Conservation (phyloP, 2,888 invertebrate genomes). For the Dolichopus griseipennis region DNA sequence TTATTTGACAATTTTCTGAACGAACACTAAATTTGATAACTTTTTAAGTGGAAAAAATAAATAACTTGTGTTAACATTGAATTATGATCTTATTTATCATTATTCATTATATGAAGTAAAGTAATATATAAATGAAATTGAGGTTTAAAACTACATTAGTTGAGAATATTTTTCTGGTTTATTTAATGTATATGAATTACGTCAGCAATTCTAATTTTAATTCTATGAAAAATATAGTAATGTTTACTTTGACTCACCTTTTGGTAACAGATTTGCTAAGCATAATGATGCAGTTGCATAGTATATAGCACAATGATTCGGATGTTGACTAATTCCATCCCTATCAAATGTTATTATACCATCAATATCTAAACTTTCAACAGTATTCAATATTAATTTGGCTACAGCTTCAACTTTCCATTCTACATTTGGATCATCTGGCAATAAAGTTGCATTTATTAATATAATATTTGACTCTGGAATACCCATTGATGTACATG, state of each 20-base stretch:
- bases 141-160: too few relatives aligned
- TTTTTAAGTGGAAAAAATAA: too few relatives aligned
- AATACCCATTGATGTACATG: conserved; percentile 73
- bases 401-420: conserved; percentile 66
- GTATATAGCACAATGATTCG: conserved; percentile 82
- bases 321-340: conserved; percentile 84
- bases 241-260: conserved; percentile 49
- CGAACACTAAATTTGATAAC: too few relatives aligned
- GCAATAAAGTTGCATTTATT: conserved; percentile 60
- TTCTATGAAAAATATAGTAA: conserved; percentile 12
- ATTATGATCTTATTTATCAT: too few relatives aligned
- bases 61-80: too few relatives aligned
- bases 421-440: conserved; percentile 63
- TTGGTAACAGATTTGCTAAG: conserved; percentile 63
- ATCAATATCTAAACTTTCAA: conserved; percentile 68
- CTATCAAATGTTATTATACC: conserved; percentile 90
- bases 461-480: conserved; percentile 64
- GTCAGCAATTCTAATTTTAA: conserved; percentile 16
- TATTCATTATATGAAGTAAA: too few relatives aligned
- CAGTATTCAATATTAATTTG: conserved; percentile 53
- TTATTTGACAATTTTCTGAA: too few relatives aligned
- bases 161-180: too few relatives aligned
- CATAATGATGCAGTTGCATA: conserved; percentile 72
- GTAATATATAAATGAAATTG: too few relatives aligned
- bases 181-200: too few relatives aligned